A percentile compares a stretch with the other conserved stretches of the same genome.
phyloP scores from a whole-genome alignment of 2,113 vertebrate genomes.

The Nannobrachium achirus region DNA sequence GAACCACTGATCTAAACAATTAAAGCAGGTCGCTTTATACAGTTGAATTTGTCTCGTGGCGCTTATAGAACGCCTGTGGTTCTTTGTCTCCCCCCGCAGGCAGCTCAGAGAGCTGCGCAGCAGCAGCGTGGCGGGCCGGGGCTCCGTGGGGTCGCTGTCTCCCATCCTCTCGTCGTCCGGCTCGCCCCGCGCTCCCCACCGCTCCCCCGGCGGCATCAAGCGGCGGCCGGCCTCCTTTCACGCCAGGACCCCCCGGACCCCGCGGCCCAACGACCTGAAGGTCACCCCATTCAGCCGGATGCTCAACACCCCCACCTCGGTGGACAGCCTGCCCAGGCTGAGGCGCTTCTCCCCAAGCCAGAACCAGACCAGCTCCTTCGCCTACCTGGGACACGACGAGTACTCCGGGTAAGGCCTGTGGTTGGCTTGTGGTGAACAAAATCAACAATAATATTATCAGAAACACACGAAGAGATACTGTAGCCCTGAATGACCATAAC shows the following conservation, averaged over 20 bases:
- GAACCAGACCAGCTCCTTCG: constrained; percentile 88
- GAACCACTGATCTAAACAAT: no score
- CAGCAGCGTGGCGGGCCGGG: constrained; percentile 78
- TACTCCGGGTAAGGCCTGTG: no score
- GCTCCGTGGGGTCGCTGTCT: constrained; percentile 84
- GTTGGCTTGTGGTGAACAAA: no score
- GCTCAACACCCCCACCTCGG: constrained; percentile 91
- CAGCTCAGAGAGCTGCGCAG: constrained; percentile 86
- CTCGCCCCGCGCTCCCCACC: constrained; percentile 82
- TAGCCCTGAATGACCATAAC: no score
- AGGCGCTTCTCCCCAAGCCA: constrained; percentile 91
- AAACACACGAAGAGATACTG: no score
- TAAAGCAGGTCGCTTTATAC: no score
- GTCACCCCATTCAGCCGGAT: constrained; percentile 92
- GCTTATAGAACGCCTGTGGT: not conserved
- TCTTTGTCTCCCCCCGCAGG: constrained; percentile 74
- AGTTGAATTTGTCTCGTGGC: no score
- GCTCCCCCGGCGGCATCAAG: constrained; percentile 86
- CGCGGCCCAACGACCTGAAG: constrained; percentile 92
- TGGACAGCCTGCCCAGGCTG: constrained; percentile 93
- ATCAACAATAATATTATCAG: no score
- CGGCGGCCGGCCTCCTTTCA: constrained; percentile 88
- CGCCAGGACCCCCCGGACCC: constrained; percentile 86
- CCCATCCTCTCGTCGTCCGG: constrained; percentile 82
- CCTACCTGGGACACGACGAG: constrained; percentile 89